Base-by-base conservation (phyloP, 2,113 vertebrate species). In the Passer montanus region DNA sequence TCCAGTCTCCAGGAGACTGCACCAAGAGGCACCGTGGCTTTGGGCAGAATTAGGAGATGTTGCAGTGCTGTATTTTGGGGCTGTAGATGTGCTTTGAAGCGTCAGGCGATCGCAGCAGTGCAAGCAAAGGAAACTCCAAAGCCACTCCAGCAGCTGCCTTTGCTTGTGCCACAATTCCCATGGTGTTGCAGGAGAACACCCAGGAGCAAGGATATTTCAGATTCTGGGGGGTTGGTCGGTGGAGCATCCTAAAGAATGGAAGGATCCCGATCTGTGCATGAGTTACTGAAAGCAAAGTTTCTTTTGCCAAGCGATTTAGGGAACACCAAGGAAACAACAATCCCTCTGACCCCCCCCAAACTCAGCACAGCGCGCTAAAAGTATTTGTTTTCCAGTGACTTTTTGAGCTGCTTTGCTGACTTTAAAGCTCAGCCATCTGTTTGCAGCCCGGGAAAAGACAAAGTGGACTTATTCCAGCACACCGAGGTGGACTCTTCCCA, bases 141-240 rank as follows among this genome's bases (percentile, higher is more conserved):
- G 27, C 3, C 5, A 80, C 47, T 39, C 73, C 64, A 66, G 79
- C 1, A 1, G 82, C 82, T 72, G 69, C 23, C 0, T 63, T 24
- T 55, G 72, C 64, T 52, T 4, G 46, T n/a, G 55, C 53, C 84
- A 59, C 44, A 58, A 33, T 53, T 72, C 74, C 85, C 35, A 9
- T 3, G 15, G 49, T 9, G 46, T 5, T 11, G 8, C 58, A n/a
- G 49, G 22, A 75, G 43, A 85, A 52, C 67, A 37, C 60, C 75
- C 41, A 60, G 2, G 3, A 64, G 76, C 60, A n/a, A 44, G 21
- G n/a, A 8, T 6, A 56, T 72, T 83, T 66, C 37, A 43, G 3
- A 78, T n/a, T 11, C 6, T 2, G 20, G 50, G 60, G 53, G 17
- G 33, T 52, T 52, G 27, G 2, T 19, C 2, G 0, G 39, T 7